Conservation (phyloP, 2,113 vertebrate species). For the Gnathonemus echidnorhynchus region DNA sequence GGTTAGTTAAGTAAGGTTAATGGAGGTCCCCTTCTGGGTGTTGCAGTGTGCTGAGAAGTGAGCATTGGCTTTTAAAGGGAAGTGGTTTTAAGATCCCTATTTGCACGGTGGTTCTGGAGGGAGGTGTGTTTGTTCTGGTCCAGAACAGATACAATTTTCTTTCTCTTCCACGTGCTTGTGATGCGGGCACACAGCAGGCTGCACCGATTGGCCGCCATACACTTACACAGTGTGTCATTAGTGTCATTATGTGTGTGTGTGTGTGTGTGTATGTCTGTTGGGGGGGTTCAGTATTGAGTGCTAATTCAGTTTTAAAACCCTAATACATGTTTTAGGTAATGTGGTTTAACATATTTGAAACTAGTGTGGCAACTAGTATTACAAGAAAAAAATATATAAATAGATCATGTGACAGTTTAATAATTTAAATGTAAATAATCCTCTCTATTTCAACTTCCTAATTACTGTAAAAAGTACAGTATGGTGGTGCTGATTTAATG, state of each 20-base stretch:
- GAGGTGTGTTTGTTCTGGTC: neutral
- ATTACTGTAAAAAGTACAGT: neutral
- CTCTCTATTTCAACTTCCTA: neutral
- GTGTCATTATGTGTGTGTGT: neutral
- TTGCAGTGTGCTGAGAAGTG: neutral
- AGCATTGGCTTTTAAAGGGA: neutral
- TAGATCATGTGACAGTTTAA: neutral
- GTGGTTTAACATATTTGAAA: neutral
- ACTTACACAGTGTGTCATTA: neutral
- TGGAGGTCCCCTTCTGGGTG: neutral
- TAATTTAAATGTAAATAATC: neutral
- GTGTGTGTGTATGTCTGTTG: neutral
- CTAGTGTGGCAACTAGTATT: neutral
- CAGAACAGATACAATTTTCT: neutral
- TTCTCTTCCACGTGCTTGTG: neutral
- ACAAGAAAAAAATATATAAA: neutral
- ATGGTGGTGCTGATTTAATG: neutral
- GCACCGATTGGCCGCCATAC: neutral
- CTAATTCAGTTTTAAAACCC: neutral
- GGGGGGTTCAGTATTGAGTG: neutral
- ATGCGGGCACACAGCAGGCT: neutral
- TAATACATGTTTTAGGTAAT: neutral
- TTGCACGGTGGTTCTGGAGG: neutral
- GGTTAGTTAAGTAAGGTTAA: neutral
- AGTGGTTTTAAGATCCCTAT: neutral